Conservation (phyloP, 2,797 vertebrate genomes). For the Schizopygopsis pylzovi region DNA sequence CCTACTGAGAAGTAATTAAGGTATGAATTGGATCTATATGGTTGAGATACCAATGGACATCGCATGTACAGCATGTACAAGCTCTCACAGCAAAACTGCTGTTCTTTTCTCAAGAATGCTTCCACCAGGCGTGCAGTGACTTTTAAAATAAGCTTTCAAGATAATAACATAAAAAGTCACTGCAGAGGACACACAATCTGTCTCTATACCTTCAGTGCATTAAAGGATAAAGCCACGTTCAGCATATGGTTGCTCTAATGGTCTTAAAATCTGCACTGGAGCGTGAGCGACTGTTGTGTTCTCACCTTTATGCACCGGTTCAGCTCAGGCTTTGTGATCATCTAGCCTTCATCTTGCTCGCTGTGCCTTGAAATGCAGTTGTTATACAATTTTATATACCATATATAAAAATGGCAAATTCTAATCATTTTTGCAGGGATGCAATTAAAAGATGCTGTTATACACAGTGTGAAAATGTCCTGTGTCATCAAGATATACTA, state of each 20-base stretch:
- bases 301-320: not conserved
- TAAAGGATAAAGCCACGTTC: slow-evolving; percentile 11
- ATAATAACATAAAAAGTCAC: slow-evolving; percentile 29
- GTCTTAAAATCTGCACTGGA: slow-evolving; percentile 23
- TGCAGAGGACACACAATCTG: slow-evolving; percentile 22
- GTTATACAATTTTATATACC: not conserved
- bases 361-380: not conserved
- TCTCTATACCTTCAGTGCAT: slow-evolving; percentile 42
- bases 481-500: slow-evolving; percentile 10
- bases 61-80: not conserved
- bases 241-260: not conserved
- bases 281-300: not conserved
- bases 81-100: not conserved
- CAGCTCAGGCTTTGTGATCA: not conserved
- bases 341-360: not conserved
- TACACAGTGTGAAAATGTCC: slow-evolving; percentile 22
- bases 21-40: not conserved
- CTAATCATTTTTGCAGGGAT: slow-evolving; percentile 1
- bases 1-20: not conserved
- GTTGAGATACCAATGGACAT: not conserved
- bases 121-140: slow-evolving; percentile 1
- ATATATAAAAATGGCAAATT: slow-evolving; percentile 2
- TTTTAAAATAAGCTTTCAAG: slow-evolving; percentile 32
- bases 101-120: slow-evolving; percentile 3
- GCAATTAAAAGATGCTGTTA: not conserved